These are phyloP conservation scores for Hippocampus guttulatus DNA, from an alignment of 2,113 vertebrate species.

Conservation along the genomic window DNA sequence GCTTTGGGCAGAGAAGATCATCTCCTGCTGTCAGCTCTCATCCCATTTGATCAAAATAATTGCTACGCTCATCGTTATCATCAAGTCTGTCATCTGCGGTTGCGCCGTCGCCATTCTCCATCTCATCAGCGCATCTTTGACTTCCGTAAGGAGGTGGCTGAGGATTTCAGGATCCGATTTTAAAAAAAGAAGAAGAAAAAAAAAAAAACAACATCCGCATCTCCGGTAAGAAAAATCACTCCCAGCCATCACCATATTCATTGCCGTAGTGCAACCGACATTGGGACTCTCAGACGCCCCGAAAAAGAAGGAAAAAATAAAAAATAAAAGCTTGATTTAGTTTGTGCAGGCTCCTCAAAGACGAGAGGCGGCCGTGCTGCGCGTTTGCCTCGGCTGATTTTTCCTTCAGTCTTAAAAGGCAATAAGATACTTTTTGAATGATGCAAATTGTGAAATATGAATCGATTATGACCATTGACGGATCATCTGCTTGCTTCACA, in stretches of 20 bases:
- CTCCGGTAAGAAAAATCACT: conserved; percentile 48
- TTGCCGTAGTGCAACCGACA: conserved; percentile 50
- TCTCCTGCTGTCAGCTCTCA: conserved; percentile 66
- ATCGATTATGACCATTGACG: not conserved
- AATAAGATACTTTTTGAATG: conserved; percentile 2
- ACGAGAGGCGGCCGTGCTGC: conserved; percentile 22
- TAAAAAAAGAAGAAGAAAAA: too few relatives aligned
- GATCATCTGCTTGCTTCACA: not conserved
- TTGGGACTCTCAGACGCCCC: not conserved
- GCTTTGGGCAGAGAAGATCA: conserved; percentile 56
- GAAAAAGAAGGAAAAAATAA: not conserved
- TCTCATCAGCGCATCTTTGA: conserved; percentile 52
- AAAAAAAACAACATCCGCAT: conserved; percentile 32
- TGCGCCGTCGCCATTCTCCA: conserved; percentile 40
- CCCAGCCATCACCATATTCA: conserved; percentile 62
- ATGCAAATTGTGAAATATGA: conserved; percentile 12
- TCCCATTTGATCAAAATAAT: conserved; percentile 69
- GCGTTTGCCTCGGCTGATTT: conserved; percentile 13
- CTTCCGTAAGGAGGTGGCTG: conserved; percentile 16
- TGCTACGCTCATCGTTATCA: conserved; percentile 65
- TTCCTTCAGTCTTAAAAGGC: conserved; percentile 13
- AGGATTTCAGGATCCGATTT: conserved; percentile 41
- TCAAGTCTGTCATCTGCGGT: conserved; percentile 58
- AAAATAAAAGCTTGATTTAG: conserved; percentile 33
- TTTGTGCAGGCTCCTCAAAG: conserved; percentile 18